Evolutionary conservation across 2,888 invertebrate genomes (phyloP), one percentile per base, ranked within the genome.

Genomic region (Hirtodrosophila trivittata): DNA sequence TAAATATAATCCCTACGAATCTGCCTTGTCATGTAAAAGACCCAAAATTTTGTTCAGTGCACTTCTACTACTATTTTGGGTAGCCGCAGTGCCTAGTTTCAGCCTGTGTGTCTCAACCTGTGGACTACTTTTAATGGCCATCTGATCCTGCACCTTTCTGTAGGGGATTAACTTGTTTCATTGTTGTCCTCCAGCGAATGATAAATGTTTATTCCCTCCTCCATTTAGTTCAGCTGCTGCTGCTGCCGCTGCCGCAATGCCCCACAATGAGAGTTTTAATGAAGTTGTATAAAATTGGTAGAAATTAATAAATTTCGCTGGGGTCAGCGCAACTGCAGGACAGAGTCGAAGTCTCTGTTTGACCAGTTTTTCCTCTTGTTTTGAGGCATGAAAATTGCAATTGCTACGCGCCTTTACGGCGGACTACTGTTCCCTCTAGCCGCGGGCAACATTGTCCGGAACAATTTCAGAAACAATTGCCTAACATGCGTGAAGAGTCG

Each of bases 151-250:
- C 81, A 68, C 77, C 65, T 80, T 83, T 66, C 47, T 7, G 13
- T 1, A 9, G 26, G 57, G 67, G 68, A 84, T 83, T 86, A 86
- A 84, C 82, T 81, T 84, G 86, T 78, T 66, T 51, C 66, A 69
- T 67, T 66, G 47, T 56, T 59, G 54, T 47, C 45, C 8, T 32
- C 63, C 14, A 37, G 45, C 35, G 39, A 32, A 54, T 85, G 85
- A 81, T 82, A 82, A 81, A 81, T 85, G 85, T 59, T 35, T 21
- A 21, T 21, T 21, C 18, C 18, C 18, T 21, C 14, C 37, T 35
- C 45, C 43, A 43, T 30, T 37, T 41, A 46, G 50, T 57, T 65
- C 72, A 75, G 62, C 67, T 81, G 77, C 77, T 16, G 18, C 42
- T 55, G 56, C 57, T 32, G 54, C 43, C 35, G 10, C 21, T 9